These are phyloP conservation scores for Indicator indicator DNA, from an alignment of 2,113 vertebrate genomes.

Conservation along the genomic window DNA sequence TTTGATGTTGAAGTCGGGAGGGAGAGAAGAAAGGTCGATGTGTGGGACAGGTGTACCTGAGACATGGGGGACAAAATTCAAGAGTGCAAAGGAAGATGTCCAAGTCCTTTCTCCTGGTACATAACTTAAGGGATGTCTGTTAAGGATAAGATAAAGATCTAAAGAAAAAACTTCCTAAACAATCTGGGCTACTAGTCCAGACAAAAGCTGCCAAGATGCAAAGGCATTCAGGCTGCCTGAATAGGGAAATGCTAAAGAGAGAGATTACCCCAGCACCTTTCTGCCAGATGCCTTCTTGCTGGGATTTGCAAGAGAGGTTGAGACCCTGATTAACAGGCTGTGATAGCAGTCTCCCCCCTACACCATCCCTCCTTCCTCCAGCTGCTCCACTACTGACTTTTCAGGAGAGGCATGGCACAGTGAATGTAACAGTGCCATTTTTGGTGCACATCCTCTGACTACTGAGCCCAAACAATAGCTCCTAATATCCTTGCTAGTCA, in stretches of 20 bases:
- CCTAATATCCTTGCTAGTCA: background rate
- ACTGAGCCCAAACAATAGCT: background rate
- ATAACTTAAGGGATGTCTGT: background rate
- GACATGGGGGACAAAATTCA: background rate
- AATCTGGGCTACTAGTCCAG: background rate
- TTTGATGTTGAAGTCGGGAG: background rate
- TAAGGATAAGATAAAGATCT: background rate
- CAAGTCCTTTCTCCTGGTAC: background rate
- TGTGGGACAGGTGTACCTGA: background rate
- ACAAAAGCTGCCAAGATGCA: background rate
- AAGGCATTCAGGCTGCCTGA: background rate
- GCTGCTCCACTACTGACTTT: background rate
- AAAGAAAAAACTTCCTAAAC: slow-evolving; percentile 29
- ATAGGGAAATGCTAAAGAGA: background rate
- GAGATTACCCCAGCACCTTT: background rate
- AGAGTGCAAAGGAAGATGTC: background rate
- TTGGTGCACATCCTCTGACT: background rate
- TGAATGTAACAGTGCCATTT: background rate
- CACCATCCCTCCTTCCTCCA: background rate
- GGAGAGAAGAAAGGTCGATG: background rate
- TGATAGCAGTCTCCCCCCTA: background rate
- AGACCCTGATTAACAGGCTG: background rate
- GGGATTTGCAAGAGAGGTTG: background rate
- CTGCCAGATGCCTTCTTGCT: background rate
- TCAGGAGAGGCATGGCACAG: background rate